A percentile compares a stretch with the other conserved stretches of the same genome.
Evolutionary conservation across 2,888 invertebrate genomes (phyloP).

Genomic region (Morinoia aosen): DNA sequence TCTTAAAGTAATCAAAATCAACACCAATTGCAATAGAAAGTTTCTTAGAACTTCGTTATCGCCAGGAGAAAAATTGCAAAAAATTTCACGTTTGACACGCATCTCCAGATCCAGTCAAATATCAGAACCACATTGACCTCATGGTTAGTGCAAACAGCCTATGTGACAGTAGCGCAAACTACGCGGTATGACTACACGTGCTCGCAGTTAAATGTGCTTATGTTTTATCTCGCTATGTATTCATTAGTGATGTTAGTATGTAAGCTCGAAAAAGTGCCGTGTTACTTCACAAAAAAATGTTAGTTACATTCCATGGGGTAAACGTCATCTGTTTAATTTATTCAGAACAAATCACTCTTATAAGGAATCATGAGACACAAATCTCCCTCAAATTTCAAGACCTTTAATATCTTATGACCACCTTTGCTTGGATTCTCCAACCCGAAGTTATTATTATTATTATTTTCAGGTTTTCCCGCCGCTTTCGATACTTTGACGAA

Average conservation of each 20-base stretch:
- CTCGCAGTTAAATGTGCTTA: neutral
- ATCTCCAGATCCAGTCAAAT: neutral
- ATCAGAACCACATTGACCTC: neutral
- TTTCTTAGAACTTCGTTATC: neutral
- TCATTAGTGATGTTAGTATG: neutral
- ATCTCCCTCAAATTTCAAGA: no score
- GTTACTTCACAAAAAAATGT: neutral
- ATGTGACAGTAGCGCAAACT: neutral
- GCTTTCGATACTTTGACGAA: no score
- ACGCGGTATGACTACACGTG: neutral
- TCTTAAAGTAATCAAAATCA: neutral
- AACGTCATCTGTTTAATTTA: no score
- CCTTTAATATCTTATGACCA: no score
- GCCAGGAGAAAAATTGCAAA: neutral
- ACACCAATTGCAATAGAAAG: neutral
- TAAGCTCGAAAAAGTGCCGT: neutral
- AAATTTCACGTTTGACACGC: neutral
- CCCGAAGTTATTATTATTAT: no score
- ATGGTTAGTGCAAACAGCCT: neutral
- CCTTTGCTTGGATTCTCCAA: no score
- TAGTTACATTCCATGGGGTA: neutral
- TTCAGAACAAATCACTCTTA: no score
- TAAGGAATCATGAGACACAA: no score
- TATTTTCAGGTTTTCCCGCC: no score
- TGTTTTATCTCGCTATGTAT: neutral